Conservation (phyloP, 2,797 vertebrate species). For the Channa striata region DNA sequence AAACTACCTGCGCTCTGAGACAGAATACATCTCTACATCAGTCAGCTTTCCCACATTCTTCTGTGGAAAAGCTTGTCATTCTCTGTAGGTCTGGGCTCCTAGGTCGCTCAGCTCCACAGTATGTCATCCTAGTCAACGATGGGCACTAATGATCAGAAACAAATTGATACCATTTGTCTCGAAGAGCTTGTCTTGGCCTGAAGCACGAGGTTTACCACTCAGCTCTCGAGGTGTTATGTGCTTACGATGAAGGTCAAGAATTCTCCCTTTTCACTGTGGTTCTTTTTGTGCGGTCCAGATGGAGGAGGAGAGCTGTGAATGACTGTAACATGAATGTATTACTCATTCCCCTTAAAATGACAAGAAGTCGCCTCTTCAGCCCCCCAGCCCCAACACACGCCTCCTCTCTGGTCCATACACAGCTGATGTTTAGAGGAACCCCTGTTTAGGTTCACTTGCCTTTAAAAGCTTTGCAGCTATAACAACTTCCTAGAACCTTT, state of each 20-base stretch:
- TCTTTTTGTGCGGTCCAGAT: slow-evolving; percentile 47
- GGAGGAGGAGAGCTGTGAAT: slow-evolving; percentile 52
- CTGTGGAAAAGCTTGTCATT: slow-evolving; percentile 35
- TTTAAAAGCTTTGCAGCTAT: slow-evolving; percentile 62
- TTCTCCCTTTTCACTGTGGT: slow-evolving; percentile 55
- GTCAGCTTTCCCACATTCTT: slow-evolving; percentile 46
- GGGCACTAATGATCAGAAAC: slow-evolving; percentile 50
- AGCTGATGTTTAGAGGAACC: slow-evolving; percentile 38
- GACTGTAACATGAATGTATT: slow-evolving; percentile 50
- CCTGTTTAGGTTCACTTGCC: slow-evolving; percentile 67
- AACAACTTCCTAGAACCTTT: slow-evolving; percentile 70
- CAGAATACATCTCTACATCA: slow-evolving; percentile 56
- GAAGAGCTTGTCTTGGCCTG: slow-evolving; percentile 33
- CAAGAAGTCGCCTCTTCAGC: slow-evolving; percentile 13
- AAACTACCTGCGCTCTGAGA: slow-evolving; percentile 57
- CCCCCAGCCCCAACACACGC: too few relatives aligned
- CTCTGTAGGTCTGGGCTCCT: slow-evolving; percentile 45
- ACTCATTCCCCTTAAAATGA: slow-evolving; percentile 41
- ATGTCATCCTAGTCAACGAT: slow-evolving; percentile 52
- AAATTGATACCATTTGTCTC: slow-evolving; percentile 68
- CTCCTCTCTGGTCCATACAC: not conserved
- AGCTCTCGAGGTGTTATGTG: slow-evolving; percentile 40
- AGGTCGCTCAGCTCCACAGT: slow-evolving; percentile 26
- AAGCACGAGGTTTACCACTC: slow-evolving; percentile 39
- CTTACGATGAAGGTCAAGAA: slow-evolving; percentile 57